These are phyloP conservation scores for Agrochola lychnidis DNA, from an alignment of 2,888 invertebrate genomes.

Conservation along the genomic window DNA sequence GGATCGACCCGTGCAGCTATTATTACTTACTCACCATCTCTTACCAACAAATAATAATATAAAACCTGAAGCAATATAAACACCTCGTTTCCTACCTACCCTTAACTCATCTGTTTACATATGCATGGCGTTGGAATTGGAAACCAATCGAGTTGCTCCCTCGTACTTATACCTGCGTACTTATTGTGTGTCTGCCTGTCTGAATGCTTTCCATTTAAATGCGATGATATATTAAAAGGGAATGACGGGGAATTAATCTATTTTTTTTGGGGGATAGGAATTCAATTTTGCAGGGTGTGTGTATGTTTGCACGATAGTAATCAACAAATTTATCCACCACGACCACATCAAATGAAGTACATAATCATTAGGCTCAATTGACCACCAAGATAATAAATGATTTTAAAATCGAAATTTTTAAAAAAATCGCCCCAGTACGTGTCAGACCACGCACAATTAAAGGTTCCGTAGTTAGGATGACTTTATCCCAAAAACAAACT, in stretches of 20 bases:
- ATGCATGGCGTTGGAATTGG: slow-evolving; percentile 81
- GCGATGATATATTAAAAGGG: slow-evolving; percentile 37
- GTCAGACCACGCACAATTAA: too few species aligned
- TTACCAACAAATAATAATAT: background rate
- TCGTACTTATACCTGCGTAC: slow-evolving; percentile 28
- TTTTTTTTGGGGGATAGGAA: background rate
- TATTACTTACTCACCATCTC: too few species aligned
- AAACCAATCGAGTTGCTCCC: slow-evolving; percentile 75
- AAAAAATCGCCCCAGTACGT: too few species aligned
- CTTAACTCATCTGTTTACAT: slow-evolving; percentile 78
- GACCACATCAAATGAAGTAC: too few species aligned
- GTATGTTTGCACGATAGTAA: too few species aligned
- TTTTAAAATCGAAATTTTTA: too few species aligned
- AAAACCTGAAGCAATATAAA: background rate
- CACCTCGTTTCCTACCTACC: slow-evolving; percentile 9
- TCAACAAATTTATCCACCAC: too few species aligned
- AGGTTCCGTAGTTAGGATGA: too few species aligned
- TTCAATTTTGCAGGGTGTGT: background rate
- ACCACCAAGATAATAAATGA: too few species aligned
- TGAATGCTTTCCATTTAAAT: slow-evolving; percentile 51
- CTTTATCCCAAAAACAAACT: too few species aligned
- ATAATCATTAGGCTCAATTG: too few species aligned
- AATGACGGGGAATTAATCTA: slow-evolving; percentile 24
- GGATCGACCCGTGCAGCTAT: too few species aligned
- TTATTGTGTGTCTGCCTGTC: slow-evolving; percentile 30